Conservation (phyloP, 2,113 vertebrate species). For the Raja brachyura region DNA sequence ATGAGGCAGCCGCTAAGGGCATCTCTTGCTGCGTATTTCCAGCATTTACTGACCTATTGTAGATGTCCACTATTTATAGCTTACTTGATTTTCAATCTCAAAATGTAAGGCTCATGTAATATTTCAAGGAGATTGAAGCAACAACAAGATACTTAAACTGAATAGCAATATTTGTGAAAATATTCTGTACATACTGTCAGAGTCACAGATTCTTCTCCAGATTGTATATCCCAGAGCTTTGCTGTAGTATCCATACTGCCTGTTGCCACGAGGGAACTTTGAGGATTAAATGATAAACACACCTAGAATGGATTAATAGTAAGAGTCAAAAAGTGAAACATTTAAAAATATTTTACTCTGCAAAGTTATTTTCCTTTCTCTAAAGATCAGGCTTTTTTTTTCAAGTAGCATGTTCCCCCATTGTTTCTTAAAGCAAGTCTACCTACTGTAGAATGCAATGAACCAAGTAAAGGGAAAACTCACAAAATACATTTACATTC, state of each 20-base stretch:
- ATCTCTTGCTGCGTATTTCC: too few relatives aligned
- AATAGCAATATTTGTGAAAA: background rate
- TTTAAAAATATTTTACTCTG: background rate
- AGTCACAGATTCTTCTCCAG: slow-evolving; percentile 72
- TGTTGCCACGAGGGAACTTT: slow-evolving; percentile 85
- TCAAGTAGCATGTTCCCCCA: background rate
- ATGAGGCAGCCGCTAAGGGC: too few relatives aligned
- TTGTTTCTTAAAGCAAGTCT: background rate
- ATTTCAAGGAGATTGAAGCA: background rate
- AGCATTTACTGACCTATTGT: too few relatives aligned
- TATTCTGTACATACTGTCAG: slow-evolving; percentile 58
- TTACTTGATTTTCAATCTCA: too few relatives aligned
- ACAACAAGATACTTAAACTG: background rate
- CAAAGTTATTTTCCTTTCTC: background rate
- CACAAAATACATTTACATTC: background rate
- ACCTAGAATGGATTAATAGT: slow-evolving; percentile 57
- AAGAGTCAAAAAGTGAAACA: slow-evolving; percentile 8
- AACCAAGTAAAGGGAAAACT: background rate
- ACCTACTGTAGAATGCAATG: background rate
- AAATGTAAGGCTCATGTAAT: background rate
- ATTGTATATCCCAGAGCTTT: slow-evolving; percentile 81
- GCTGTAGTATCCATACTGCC: slow-evolving; percentile 86
- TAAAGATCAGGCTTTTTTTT: background rate
- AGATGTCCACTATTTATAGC: too few relatives aligned
- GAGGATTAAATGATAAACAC: slow-evolving; percentile 85